Evolutionary conservation across 1,140 invertebrate genomes (phyloP).

Genomic region (Telenomus remus): DNA sequence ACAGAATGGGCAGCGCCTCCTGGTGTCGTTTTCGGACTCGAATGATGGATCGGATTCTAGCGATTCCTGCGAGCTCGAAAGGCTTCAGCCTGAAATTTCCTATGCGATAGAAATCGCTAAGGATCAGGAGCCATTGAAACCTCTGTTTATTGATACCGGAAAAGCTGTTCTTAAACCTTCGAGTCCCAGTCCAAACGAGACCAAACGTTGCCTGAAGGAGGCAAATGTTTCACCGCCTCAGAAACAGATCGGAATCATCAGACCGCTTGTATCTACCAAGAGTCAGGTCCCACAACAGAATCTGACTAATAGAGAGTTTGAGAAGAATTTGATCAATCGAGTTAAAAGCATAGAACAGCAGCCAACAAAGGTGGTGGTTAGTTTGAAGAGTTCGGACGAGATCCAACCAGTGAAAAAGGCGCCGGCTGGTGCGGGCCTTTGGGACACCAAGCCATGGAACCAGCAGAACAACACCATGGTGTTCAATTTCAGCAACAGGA

Average conservation of each 20-base stretch:
- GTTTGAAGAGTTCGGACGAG: conserved; percentile 72
- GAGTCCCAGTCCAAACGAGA: conserved; percentile 66
- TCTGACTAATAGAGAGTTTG: conserved; percentile 80
- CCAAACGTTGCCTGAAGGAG: conserved; percentile 66
- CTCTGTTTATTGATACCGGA: conserved; percentile 40
- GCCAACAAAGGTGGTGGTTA: conserved; percentile 75
- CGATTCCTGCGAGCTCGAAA: conserved; percentile 19
- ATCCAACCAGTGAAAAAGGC: conserved; percentile 70
- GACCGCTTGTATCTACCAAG: conserved; percentile 77
- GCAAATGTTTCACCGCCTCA: conserved; percentile 65
- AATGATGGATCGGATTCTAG: conserved; percentile 25
- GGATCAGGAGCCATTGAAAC: conserved; percentile 33
- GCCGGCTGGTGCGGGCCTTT: conserved; percentile 69
- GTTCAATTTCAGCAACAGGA: conserved; percentile 89
- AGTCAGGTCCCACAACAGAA: conserved; percentile 69
- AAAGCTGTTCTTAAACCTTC: conserved; percentile 64
- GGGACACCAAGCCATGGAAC: conserved; percentile 77
- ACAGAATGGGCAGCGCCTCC: conserved; percentile 60
- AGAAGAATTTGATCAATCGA: conserved; percentile 83
- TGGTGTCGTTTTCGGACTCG: conserved; percentile 18
- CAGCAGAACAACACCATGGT: conserved; percentile 84
- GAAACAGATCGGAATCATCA: conserved; percentile 79
- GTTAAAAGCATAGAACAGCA: conserved; percentile 78
- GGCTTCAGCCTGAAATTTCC: conserved; percentile 17
- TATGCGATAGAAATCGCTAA: too few species aligned